phyloP scores from a whole-genome alignment of 2,797 vertebrate species.

The Malacoraja senta region DNA sequence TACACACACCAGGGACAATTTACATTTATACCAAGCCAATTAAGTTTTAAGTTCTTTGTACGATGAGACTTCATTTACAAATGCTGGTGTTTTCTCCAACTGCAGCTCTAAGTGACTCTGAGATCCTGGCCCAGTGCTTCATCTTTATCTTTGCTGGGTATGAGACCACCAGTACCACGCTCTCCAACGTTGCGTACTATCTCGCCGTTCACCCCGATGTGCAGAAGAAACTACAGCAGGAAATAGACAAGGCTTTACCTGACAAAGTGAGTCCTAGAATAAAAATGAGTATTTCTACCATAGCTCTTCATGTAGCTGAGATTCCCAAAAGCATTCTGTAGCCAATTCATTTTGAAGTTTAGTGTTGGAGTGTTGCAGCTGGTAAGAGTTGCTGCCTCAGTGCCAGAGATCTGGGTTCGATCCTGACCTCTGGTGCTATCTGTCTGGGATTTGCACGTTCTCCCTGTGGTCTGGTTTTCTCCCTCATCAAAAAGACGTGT shows the following conservation, averaged over 20 bases:
- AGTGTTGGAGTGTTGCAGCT: too few species aligned
- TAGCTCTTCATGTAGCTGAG: not conserved
- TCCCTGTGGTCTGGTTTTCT: too few species aligned
- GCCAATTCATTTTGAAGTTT: not conserved
- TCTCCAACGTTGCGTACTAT: slow-evolving; percentile 61
- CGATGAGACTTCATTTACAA: not conserved
- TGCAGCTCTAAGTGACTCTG: slow-evolving; percentile 67
- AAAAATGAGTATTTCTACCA: not conserved
- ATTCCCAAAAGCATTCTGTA: not conserved
- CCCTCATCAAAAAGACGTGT: too few species aligned
- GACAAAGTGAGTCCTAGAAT: slow-evolving; percentile 53
- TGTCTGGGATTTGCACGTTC: too few species aligned
- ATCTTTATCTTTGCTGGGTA: slow-evolving; percentile 69
- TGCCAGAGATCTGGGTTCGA: too few species aligned
- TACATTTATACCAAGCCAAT: not conserved
- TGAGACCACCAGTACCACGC: slow-evolving; percentile 63
- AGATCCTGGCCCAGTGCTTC: slow-evolving; percentile 70
- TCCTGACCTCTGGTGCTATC: too few species aligned
- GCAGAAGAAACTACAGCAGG: slow-evolving; percentile 63
- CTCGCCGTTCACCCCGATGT: slow-evolving; percentile 60
- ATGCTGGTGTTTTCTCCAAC: not conserved
- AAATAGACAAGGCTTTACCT: slow-evolving; percentile 61
- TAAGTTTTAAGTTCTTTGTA: not conserved
- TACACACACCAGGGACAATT: too few species aligned
- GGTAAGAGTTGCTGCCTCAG: too few species aligned